These are phyloP conservation scores for Rhingia rostrata DNA, from an alignment of 2,888 invertebrate genomes.

Conservation along the genomic window DNA sequence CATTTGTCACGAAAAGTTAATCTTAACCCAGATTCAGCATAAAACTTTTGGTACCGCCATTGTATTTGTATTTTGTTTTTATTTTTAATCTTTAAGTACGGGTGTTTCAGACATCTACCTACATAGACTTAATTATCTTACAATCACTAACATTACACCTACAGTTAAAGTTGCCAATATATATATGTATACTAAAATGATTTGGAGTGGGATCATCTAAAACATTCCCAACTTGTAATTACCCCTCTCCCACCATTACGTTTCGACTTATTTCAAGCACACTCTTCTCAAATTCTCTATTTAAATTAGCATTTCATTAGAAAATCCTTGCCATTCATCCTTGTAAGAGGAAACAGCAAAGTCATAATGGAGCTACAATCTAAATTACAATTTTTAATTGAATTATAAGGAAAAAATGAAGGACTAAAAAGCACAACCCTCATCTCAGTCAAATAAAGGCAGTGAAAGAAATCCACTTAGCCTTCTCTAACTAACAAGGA, in stretches of 20 bases:
- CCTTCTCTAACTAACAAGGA: constrained; percentile 62
- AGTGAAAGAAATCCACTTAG: constrained; percentile 57
- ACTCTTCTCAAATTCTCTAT: constrained; percentile 11
- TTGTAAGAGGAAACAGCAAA: constrained; percentile 14
- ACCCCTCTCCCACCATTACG: background rate
- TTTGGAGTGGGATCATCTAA: no score
- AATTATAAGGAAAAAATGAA: constrained; percentile 54
- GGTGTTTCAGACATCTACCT: no score
- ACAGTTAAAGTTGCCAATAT: no score
- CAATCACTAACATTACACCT: no score
- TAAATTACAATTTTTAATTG: constrained; percentile 74
- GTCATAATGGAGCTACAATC: constrained; percentile 67
- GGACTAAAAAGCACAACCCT: constrained; percentile 59
- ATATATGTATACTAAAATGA: no score
- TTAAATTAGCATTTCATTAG: constrained; percentile 66
- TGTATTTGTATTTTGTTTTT: no score
- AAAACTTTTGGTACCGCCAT: no score
- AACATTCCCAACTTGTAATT: background rate
- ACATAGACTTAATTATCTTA: no score
- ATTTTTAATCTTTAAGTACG: no score
- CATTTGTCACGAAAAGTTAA: no score
- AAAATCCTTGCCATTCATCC: constrained; percentile 34
- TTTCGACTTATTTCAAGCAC: constrained; percentile 8
- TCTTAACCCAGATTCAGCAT: no score
- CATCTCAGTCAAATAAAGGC: constrained; percentile 51